Evolutionary conservation across 2,113 vertebrate genomes (phyloP).

Genomic region (Anhinga anhinga): DNA sequence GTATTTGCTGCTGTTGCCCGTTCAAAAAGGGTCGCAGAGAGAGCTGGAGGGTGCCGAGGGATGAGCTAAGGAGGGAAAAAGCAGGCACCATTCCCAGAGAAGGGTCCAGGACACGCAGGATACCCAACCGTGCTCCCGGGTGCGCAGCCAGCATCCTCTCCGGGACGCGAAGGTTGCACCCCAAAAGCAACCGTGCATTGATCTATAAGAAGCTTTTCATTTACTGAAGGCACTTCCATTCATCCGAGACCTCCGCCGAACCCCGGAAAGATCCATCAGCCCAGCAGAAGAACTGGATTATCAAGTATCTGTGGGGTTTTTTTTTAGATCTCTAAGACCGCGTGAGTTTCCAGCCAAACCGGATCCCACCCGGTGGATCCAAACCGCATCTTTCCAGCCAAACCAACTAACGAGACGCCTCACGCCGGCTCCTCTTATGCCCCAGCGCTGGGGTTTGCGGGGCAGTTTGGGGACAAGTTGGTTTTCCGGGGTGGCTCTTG

Average conservation of each 20-base stretch:
- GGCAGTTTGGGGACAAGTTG: background rate
- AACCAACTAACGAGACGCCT: background rate
- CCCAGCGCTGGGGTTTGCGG: rapidly evolving
- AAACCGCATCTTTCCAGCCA: background rate
- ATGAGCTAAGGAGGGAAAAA: background rate
- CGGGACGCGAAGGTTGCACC: background rate
- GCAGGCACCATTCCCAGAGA: background rate
- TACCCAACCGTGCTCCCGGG: background rate
- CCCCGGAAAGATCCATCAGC: background rate
- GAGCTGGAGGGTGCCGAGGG: background rate
- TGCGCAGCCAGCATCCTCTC: background rate
- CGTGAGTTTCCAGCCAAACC: background rate
- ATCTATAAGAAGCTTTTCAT: background rate
- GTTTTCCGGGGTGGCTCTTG: background rate
- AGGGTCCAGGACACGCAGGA: rapidly evolving
- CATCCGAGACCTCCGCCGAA: background rate
- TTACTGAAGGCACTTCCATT: background rate
- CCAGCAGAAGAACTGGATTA: background rate
- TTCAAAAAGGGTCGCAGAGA: background rate
- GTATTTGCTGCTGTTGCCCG: rapidly evolving
- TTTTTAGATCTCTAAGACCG: background rate
- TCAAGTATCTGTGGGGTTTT: rapidly evolving
- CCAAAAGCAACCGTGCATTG: background rate
- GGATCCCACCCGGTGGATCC: background rate
- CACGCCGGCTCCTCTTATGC: rapidly evolving